A percentile compares a stretch with the other conserved stretches of the same genome.
phyloP scores from a whole-genome alignment of 2,888 invertebrate species.

The Epinotia ramella region DNA sequence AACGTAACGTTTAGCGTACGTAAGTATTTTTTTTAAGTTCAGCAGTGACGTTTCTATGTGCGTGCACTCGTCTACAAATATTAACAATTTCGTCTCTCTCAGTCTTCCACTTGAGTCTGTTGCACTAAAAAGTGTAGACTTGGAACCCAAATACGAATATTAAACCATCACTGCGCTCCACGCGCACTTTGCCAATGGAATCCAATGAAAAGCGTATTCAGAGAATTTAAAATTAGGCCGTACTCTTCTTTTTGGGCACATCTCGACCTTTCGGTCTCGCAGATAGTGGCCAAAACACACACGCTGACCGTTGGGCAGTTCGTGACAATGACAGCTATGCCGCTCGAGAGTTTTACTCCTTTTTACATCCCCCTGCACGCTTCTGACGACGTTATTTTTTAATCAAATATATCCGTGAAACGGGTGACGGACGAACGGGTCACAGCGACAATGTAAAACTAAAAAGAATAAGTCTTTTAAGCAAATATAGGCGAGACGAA shows the following conservation, averaged over 20 bases:
- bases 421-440: conserved; percentile 84
- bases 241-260: conserved; percentile 46
- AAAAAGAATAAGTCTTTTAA: conserved; percentile 84
- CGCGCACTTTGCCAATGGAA: conserved; percentile 13
- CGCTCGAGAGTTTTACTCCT: conserved; percentile 77
- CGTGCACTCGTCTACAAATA: background rate
- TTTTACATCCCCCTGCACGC: conserved; percentile 65
- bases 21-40: background rate
- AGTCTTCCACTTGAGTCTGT: background rate
- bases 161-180: conserved; percentile 15
- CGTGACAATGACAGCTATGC: conserved; percentile 84
- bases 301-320: conserved; percentile 63
- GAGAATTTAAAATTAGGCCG: conserved; percentile 41
- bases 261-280: conserved; percentile 63
- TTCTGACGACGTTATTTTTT: conserved; percentile 86
- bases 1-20: too few relatives aligned
- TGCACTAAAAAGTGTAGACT: background rate
- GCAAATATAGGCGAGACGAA: conserved; percentile 85
- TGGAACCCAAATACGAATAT: conserved; percentile 10
- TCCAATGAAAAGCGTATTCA: conserved; percentile 41
- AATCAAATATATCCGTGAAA: conserved; percentile 85
- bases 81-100: background rate
- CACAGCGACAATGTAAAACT: conserved; percentile 79
- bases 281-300: conserved; percentile 80
- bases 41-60: background rate